Base-by-base conservation (phyloP, 2,888 invertebrate genomes). In the Thumatha senex region DNA sequence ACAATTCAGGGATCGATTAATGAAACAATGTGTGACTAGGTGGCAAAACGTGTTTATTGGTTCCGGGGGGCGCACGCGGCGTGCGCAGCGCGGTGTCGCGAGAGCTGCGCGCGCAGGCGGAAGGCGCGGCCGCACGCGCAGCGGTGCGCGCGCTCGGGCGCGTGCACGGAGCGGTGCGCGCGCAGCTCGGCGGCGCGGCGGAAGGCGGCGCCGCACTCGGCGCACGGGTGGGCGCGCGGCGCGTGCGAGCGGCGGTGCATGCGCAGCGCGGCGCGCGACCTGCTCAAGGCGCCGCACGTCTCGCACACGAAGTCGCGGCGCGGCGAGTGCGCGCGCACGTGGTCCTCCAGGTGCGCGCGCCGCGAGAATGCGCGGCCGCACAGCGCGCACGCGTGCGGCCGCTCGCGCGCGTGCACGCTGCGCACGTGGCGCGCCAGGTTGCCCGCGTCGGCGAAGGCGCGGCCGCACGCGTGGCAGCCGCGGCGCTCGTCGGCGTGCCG, bases 121-220 rank as follows among this genome's bases (percentile, higher is more conserved):
- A 94, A 94, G 29, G 86, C 77, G 51, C 81, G 85, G 7, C 84
- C 86, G 72, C 94, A 94, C 11, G 74, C 57, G 68, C 94, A 94
- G 58, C 65, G 18, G 70, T 92, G 89, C 36, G 93, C 90, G 55
- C 86, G 86, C 61, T 92, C 92, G 4, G 93, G 93, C 0, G 92
- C 90, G 72, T 94, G 94, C 47, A 92, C 87, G 40, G 89, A 83
- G 36, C 82, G 70, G 69, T 94, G 94, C 41, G 92, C 91, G 48
- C 82, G 72, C 62, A 94, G 76, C 68, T 94, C 92, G 15, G 88
- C 88, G 18, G 80, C 77, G 7, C 94, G 81, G 35, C 92, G 89
- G 72, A 94, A 95, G 46, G 74, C 76, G 41, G 93, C 92, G n/a
- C 79, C 84, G 70, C 94, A 94, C 35, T 84, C 71, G 48, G 76